Evolutionary conservation across 2,797 vertebrate species (phyloP), one percentile per base, ranked within the genome.

Genomic region (Catostomus latipinnis): DNA sequence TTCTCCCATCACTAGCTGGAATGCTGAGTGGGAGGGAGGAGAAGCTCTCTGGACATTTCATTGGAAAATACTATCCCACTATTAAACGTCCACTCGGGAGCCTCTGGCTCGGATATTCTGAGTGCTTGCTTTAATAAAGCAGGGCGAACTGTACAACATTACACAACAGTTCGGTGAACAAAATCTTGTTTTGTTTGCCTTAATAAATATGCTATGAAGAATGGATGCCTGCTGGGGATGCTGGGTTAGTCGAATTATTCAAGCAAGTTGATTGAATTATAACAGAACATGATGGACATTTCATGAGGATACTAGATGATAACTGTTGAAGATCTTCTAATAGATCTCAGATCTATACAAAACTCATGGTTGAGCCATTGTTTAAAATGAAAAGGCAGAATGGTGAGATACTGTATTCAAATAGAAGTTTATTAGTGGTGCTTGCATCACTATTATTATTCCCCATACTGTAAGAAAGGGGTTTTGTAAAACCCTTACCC

Each of bases 1-100:
- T 91, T 92, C 91, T 94, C 92, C 92, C 73, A 68, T 90, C 88
- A 85, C 87, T 71, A 5, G 18, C 74, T 90, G 92, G 93, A 93
- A 93, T 94, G 92, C 88, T 87, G 84, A 82, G 49, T 87, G 57
- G 4, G 77, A 81, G 83, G 45, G 72, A 85, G 83, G 74, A 18
- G 66, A 67, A 10, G 62, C 81, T 78, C 71, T 63, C 67, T 79
- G 70, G 50, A 90, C 14, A 71, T 86, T 90, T 84, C 83, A 81
- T 67, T 89, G 88, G 91, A 91, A 92, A 91, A 71, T 88, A 83
- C 9, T 14, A 76, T 82, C 11, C 73, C 81, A 34, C 34, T 87
- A 77, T 85, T 86, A 87, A 90, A 90, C 80, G 85, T 86, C 80
- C 76, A 77, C 90, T 88, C 58, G 87, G 83, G 74, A 88, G 83